phyloP scores from a whole-genome alignment of 2,797 vertebrate genomes.

The Cryptoblepharus egeriae region DNA sequence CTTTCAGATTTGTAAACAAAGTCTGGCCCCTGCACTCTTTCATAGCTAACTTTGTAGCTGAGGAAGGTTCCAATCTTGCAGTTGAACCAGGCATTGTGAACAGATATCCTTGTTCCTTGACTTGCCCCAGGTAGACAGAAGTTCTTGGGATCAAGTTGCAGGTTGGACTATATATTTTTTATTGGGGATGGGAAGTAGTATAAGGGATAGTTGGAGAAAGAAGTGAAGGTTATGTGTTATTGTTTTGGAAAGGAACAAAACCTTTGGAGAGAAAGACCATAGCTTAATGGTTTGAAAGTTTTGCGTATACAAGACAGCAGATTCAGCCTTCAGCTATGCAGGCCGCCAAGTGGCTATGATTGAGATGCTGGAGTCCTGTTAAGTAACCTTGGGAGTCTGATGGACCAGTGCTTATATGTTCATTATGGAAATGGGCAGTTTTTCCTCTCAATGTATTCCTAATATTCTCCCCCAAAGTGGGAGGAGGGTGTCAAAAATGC shows the following conservation, averaged over 20 bases:
- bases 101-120: background rate
- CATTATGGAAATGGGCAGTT: background rate
- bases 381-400: background rate
- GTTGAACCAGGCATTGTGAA: background rate
- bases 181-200: background rate
- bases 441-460: background rate
- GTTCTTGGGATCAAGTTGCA: background rate
- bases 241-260: background rate
- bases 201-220: background rate
- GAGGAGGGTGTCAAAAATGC: background rate
- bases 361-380: too few relatives aligned
- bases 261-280: too few relatives aligned
- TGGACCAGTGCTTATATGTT: background rate
- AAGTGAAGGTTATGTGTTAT: background rate
- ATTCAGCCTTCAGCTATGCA: too few relatives aligned
- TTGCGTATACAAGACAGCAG: too few relatives aligned
- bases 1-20: conserved; percentile 31
- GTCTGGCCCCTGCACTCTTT: conserved; percentile 36
- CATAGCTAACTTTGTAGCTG: background rate
- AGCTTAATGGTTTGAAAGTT: too few relatives aligned
- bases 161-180: background rate
- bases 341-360: too few relatives aligned
- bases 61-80: background rate
- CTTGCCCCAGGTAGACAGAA: background rate
- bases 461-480: too few relatives aligned